Evolutionary conservation across 2,113 vertebrate genomes (phyloP), one percentile per base, ranked within the genome.

Genomic region (Bubo bubo): DNA sequence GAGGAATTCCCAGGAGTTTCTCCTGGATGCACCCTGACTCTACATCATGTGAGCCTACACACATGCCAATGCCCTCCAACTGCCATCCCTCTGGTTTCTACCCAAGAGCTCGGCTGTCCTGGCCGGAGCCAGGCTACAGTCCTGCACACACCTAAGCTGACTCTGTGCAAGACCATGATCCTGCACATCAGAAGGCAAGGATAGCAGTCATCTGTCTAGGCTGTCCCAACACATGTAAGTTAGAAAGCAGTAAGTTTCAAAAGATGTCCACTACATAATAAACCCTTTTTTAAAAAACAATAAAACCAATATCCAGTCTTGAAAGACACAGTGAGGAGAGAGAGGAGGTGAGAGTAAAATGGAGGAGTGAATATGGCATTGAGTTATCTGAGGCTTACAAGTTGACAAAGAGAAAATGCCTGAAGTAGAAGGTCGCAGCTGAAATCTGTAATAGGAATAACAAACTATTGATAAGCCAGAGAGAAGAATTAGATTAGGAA

Each of bases 351-450:
- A 79, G n/a, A 74, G 26, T 75, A 47, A 79, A 60, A 74, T 24
- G 24, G 19, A 87, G 35, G 43, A 41, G 22, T 55, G 32, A 79
- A 70, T 67, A 47, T 21, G 8, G 37, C 5, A 27, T 24, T 53
- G 86, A 95, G 77, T 88, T 86, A 49, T 59, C 34, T 90, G 75
- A 86, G 26, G 34, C 22, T 88, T 86, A 52, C 26, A 73, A 64
- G 27, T 24, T 0, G 0, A 20, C 55, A 66, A 85, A 73, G 35
- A 92, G 35, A 63, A 95, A 83, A 88, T 45, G 5, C 23, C 88
- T 73, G 34, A 86, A 77, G 62, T 35, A 83, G 53, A 49, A 70
- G n/a, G 12, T 30, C 12, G 35, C 67, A 88, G 39, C 62, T 88
- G 71, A 88, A 88, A 88, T n/a, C 45, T 7, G 2, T 88, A 23